Percentiles rank a stretch among this genome's conserved stretches.
Evolutionary conservation across 2,113 vertebrate species (phyloP).

Genomic region (Erythrolamprus reginae): DNA sequence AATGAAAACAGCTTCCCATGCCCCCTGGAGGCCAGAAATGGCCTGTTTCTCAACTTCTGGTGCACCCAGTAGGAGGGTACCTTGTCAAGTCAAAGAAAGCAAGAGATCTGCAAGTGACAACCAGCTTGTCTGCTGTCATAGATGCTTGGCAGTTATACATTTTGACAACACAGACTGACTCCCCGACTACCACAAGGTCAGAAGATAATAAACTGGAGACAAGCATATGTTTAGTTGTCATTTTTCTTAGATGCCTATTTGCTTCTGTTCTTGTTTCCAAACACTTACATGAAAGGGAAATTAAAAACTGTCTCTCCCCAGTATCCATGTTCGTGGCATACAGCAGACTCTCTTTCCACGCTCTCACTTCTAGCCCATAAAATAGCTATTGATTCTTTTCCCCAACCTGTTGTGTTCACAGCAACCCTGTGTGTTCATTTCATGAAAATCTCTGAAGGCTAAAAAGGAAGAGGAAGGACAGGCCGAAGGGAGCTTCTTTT

Average conservation of each 20-base stretch:
- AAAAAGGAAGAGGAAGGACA: not conserved
- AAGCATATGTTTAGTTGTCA: not conserved
- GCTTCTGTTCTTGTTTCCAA: no score
- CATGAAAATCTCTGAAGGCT: not conserved
- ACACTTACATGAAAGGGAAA: not conserved
- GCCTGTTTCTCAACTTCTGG: no score
- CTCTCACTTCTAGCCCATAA: not conserved
- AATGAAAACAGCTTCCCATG: no score
- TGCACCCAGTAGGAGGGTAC: no score
- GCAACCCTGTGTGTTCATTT: not conserved
- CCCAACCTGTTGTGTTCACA: not conserved
- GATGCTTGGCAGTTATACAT: not conserved
- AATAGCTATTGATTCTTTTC: not conserved
- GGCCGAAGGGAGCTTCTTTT: not conserved
- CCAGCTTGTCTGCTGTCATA: not conserved
- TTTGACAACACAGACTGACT: not conserved
- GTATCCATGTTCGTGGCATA: not conserved
- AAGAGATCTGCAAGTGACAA: fast-evolving
- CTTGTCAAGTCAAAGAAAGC: not conserved
- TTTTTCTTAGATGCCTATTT: not conserved
- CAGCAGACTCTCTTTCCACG: not conserved
- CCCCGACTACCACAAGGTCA: not conserved
- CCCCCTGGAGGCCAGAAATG: no score
- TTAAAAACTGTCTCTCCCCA: not conserved
- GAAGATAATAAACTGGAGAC: not conserved